Evolutionary conservation across 1,140 invertebrate genomes (phyloP), one percentile per base, ranked within the genome.

Genomic region (Drosophila sucinea): DNA sequence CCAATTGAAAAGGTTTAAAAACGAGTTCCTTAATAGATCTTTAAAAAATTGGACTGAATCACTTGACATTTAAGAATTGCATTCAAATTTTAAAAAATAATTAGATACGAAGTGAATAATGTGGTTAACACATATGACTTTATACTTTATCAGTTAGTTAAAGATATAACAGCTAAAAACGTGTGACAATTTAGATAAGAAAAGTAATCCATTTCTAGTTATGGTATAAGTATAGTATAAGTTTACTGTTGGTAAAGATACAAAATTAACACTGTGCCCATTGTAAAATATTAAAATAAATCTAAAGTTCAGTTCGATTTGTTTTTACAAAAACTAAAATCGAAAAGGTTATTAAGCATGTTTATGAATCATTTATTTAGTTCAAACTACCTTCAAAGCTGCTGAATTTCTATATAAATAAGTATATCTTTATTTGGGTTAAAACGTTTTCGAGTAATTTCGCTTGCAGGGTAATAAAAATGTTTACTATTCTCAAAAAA

Each of bases 381-480:
- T 17, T 17, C 17, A 17, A 17, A 17, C 17, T 17, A 17, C 17
- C 17, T 17, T 17, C 17, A 17, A 17, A 17, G 17, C 17, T 17
- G 17, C 17, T 17, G 17, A 17, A 17, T 17, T 17, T 17, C 17
- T 17, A 17, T 17, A 17, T 17, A 17, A 17, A 17, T 17, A 17
- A 17, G 17, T 17, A 23, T 17, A 1, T 27, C 44, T 47, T 51
- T 27, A 51, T 27, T 10, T 27, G 44, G 44, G 8, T 51, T 51
- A 10, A 27, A 51, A 51, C 10, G 4, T 10, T n/a, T 27, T 27
- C 23, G 44, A 1, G 23, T 3, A 51, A 27, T 11, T 38, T 38
- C 35, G 10, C 35, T 38, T 38, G 6, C 44, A 27, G 44, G 23
- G 44, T 51, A 51, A 51, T 51, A 51, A 51, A 51, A 51, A 10